Base-by-base conservation (phyloP, 2,113 vertebrate genomes). In the Rhinoptilus africanus region DNA sequence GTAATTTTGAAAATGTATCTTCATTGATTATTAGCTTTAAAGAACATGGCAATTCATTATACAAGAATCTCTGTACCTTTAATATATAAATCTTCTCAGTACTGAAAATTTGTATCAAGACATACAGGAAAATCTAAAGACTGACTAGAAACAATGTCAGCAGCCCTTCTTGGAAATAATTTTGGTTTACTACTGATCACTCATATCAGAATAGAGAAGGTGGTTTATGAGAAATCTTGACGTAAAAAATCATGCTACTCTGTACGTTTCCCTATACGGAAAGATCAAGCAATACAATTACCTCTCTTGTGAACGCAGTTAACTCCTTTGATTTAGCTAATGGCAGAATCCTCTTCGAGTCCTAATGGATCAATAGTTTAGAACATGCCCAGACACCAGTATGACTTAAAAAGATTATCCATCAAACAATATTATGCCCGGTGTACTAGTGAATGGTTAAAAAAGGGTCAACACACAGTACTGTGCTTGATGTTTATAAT, bases 1-100 rank as follows among this genome's bases (percentile, higher is more conserved):
- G 85, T 93, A 45, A 85, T 94, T 90, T 34, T 85, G 66, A 80
- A 92, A 96, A 93, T 37, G 57, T 43, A 17, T 79, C 90, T 85
- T 51, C 62, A 68, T 85, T 85, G 92, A 88, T 90, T 88, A 73
- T 68, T 35, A 74, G 64, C 87, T 93, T 67, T 91, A 87, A 87
- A 93, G 95, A 92, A 67, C 53, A 60, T 12, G 47, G 51, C 51
- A 64, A 94, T 90, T 88, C 79, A 64, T 95, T 92, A 76, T 2
- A 34, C 39, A 64, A 75, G 57, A 56, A 60, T 34, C 78, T 73
- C 67, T 43, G 43, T 67, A 64, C 71, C 54, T 89, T 80, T 11
- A 62, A 59, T 48, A 57, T 17, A 81, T 86, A 91, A 88, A 74
- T 82, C 67, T 76, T 34, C 57, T 34, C 39, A 39, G 57, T 21